Evolutionary conservation across 2,888 invertebrate genomes (phyloP).

Genomic region (Troglohyphantes excavatus): DNA sequence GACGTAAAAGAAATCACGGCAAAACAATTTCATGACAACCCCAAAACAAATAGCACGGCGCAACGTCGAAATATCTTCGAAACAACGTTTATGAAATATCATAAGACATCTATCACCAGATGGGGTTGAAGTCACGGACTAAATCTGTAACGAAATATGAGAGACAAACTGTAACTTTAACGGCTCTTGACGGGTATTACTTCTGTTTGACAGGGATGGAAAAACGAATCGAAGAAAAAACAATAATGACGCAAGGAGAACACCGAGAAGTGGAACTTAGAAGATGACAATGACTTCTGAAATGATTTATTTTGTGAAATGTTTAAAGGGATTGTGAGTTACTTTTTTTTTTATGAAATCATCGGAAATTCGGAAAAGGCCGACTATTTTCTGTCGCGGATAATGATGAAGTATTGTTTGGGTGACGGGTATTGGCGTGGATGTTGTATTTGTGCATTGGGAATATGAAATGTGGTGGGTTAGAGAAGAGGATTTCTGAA

Average conservation of each 20-base stretch:
- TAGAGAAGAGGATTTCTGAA: neutral
- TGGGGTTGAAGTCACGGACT: slow-evolving; percentile 36
- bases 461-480: slow-evolving; percentile 13
- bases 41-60: neutral
- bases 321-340: slow-evolving; percentile 40
- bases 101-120: slow-evolving; percentile 49
- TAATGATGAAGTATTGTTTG: slow-evolving; percentile 42
- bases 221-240: slow-evolving; percentile 16
- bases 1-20: neutral
- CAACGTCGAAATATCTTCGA: neutral
- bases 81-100: slow-evolving; percentile 34
- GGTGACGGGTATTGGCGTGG: neutral
- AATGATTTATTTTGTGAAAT: slow-evolving; percentile 56
- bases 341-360: neutral
- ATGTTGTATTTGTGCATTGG: neutral
- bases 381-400: neutral
- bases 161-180: slow-evolving; percentile 46
- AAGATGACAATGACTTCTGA: slow-evolving; percentile 50
- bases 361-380: neutral
- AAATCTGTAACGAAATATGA: slow-evolving; percentile 22
- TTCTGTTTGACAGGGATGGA: slow-evolving; percentile 28
- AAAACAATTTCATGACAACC: neutral
- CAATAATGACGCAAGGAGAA: neutral
- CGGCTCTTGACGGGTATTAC: slow-evolving; percentile 56
- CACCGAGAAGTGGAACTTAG: neutral